A percentile compares a stretch with the other conserved stretches of the same genome.
These are phyloP conservation scores for Callyntrura sp. DNA, from an alignment of 2,888 invertebrate genomes.

Conservation along the genomic window DNA sequence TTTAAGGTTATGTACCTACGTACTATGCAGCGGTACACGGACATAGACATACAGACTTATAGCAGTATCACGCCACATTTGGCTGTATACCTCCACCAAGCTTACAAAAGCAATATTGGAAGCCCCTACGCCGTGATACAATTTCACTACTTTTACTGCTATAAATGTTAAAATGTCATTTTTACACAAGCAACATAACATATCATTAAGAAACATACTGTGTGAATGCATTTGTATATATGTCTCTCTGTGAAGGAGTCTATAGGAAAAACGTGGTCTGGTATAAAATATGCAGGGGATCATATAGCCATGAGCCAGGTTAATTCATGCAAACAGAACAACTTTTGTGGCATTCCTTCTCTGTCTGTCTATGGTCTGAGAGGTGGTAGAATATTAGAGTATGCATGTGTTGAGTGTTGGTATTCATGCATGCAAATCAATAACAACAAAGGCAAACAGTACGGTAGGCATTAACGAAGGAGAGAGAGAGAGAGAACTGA, in stretches of 20 bases:
- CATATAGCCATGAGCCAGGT: conserved; percentile 26
- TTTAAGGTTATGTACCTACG: not conserved
- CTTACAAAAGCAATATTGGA: not conserved
- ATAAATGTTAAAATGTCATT: conserved; percentile 10
- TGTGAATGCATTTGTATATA: not conserved
- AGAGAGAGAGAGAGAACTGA: conserved; percentile 29
- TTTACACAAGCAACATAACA: too few species aligned
- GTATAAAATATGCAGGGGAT: too few species aligned
- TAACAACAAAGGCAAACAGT: not conserved
- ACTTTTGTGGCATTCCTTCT: conserved; percentile 17
- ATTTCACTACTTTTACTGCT: not conserved
- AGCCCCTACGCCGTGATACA: not conserved
- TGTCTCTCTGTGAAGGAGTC: not conserved
- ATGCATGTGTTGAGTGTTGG: too few species aligned
- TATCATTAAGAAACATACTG: too few species aligned
- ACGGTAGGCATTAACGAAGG: too few species aligned
- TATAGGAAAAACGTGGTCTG: conserved; percentile 7
- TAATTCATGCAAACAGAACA: conserved; percentile 23
- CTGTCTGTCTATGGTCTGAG: not conserved
- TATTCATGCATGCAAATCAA: conserved; percentile 13
- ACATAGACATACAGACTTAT: not conserved
- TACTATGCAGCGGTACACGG: not conserved
- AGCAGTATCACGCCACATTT: not conserved
- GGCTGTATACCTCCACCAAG: not conserved
- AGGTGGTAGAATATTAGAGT: too few species aligned